These are phyloP conservation scores for Polypterus bichir DNA, from an alignment of 2,113 vertebrate genomes.

Conservation along the genomic window DNA sequence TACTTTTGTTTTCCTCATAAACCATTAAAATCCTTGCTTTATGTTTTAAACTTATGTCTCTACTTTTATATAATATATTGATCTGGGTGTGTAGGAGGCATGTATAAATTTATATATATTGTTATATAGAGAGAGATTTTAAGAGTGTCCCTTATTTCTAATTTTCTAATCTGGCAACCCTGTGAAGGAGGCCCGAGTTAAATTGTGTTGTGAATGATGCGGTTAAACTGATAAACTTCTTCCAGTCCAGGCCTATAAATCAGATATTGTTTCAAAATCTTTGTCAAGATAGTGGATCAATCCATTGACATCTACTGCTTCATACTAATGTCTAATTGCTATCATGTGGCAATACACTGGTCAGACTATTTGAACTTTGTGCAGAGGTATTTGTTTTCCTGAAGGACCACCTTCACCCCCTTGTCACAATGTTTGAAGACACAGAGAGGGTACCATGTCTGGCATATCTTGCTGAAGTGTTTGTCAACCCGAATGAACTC, in stretches of 20 bases:
- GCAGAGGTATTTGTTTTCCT: constrained; percentile 12
- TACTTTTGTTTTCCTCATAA: no score
- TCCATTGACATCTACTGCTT: constrained; percentile 15
- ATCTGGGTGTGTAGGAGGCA: no score
- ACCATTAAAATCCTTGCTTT: no score
- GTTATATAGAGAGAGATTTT: no score
- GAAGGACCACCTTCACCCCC: constrained; percentile 9
- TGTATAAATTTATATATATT: no score
- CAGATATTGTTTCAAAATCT: constrained; percentile 9
- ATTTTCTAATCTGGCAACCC: no score
- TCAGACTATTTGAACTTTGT: constrained; percentile 16
- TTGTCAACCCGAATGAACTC: constrained; percentile 9
- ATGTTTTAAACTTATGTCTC: no score
- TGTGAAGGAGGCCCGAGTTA: neutral
- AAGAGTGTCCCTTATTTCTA: no score
- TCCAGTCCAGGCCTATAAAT: constrained; percentile 5
- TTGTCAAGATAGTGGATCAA: constrained; percentile 3
- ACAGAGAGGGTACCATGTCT: constrained; percentile 7
- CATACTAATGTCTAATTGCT: constrained; percentile 16
- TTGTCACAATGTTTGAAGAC: constrained; percentile 9
- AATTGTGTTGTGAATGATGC: constrained; percentile 14
- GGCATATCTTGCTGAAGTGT: constrained; percentile 17
- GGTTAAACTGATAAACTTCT: constrained; percentile 13
- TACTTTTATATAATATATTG: no score
- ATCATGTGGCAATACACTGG: constrained; percentile 13